Evolutionary conservation across 2,888 invertebrate species (phyloP).

Genomic region (Amiota communis): DNA sequence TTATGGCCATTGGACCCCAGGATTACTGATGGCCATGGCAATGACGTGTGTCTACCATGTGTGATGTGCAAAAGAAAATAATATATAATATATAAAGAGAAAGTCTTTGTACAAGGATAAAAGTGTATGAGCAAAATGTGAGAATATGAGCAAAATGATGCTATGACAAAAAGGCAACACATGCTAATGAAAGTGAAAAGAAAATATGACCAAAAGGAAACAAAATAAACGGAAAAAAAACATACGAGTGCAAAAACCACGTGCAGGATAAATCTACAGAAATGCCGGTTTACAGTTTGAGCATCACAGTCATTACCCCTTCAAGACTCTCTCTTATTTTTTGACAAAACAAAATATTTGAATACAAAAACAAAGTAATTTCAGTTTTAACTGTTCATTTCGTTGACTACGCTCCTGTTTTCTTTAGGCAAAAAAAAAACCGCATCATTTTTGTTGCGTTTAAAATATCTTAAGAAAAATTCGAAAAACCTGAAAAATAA

Average conservation of each 20-base stretch:
- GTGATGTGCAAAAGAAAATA: slow-evolving; percentile 24
- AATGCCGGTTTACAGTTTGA: slow-evolving; percentile 24
- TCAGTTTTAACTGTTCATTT: background rate
- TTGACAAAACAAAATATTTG: too few species aligned
- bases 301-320: background rate
- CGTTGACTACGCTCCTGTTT: slow-evolving; percentile 5
- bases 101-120: slow-evolving; percentile 43
- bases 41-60: slow-evolving; percentile 30
- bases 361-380: too few species aligned
- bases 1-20: slow-evolving; percentile 61
- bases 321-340: too few species aligned
- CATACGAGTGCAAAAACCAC: slow-evolving; percentile 30
- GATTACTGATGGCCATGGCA: slow-evolving; percentile 63
- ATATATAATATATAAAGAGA: slow-evolving; percentile 5
- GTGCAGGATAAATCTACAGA: slow-evolving; percentile 30
- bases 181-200: slow-evolving; percentile 2
- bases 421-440: background rate
- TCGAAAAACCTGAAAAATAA: background rate
- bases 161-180: background rate
- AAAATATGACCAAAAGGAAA: slow-evolving; percentile 19
- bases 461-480: background rate
- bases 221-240: slow-evolving; percentile 35
- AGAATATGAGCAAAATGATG: slow-evolving; percentile 6
- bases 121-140: slow-evolving; percentile 20
- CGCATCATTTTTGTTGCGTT: slow-evolving; percentile 2